Percentiles rank a stretch among this genome's conserved stretches.
Conservation (phyloP, 2,113 vertebrate genomes). For the Thinocorus orbignyianus region DNA sequence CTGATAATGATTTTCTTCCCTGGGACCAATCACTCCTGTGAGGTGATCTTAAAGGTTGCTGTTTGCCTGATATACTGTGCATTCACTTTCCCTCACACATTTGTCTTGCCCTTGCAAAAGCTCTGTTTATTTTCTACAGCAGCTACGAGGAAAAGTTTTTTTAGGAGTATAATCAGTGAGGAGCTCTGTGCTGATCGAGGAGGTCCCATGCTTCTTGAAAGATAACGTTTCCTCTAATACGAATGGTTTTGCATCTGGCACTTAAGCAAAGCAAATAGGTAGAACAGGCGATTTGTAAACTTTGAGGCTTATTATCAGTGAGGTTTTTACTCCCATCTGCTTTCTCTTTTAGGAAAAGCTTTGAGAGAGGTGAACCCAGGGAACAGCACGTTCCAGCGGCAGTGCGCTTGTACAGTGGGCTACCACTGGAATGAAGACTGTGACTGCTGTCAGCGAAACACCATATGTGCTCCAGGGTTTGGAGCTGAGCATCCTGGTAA, state of each 20-base stretch:
- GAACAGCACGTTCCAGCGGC: conserved; percentile 77
- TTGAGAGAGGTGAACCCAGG: conserved; percentile 76
- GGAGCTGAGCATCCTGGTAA: conserved; percentile 77
- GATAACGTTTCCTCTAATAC: neutral
- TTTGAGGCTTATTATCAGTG: neutral
- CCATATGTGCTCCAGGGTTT: conserved; percentile 77
- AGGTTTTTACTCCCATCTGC: conserved; percentile 7
- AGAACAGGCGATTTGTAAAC: neutral
- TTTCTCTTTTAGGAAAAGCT: conserved; percentile 79
- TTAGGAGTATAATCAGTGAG: neutral
- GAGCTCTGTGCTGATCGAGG: neutral
- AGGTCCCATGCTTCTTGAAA: neutral
- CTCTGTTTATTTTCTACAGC: neutral
- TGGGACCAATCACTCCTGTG: neutral
- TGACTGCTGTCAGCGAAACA: conserved; percentile 84
- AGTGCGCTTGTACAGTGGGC: conserved; percentile 81
- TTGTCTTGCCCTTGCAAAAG: neutral
- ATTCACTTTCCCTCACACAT: neutral
- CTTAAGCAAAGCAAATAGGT: neutral
- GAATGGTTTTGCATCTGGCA: neutral
- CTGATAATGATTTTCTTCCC: neutral
- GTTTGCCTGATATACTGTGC: neutral
- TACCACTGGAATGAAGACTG: conserved; percentile 88
- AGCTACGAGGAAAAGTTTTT: neutral
- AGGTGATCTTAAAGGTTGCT: neutral